Percentiles rank a stretch among this genome's conserved stretches.
phyloP scores from a whole-genome alignment of 1,140 invertebrate species.

The Drosophila subpulchrella region DNA sequence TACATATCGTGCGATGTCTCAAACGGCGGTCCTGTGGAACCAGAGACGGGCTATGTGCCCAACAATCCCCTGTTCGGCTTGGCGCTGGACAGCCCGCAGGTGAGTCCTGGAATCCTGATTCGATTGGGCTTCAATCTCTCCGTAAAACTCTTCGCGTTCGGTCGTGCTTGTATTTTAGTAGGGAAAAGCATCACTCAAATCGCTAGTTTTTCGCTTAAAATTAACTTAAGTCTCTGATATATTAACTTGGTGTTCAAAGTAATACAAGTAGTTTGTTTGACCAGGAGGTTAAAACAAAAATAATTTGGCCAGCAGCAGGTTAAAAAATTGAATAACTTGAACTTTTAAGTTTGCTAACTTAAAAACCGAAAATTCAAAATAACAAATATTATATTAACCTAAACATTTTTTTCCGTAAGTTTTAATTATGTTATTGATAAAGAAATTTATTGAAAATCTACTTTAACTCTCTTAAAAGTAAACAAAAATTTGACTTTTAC shows the following conservation, averaged over 20 bases:
- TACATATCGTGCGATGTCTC: conserved; percentile 85
- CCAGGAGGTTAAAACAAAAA: too few species aligned
- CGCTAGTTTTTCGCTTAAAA: neutral
- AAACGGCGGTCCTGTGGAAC: conserved; percentile 84
- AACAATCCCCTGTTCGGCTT: conserved; percentile 84
- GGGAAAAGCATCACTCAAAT: neutral
- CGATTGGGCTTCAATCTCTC: conserved; percentile 26
- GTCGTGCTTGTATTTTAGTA: neutral
- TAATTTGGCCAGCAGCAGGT: too few species aligned
- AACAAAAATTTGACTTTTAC: too few species aligned
- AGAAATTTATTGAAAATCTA: too few species aligned
- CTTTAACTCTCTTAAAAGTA: too few species aligned
- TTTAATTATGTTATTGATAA: too few species aligned
- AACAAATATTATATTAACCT: too few species aligned
- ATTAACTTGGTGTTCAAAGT: neutral
- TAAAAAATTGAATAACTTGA: too few species aligned
- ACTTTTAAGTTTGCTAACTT: too few species aligned
- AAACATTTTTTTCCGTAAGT: too few species aligned
- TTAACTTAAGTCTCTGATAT: neutral
- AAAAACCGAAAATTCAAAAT: too few species aligned
- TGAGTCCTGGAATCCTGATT: conserved; percentile 35
- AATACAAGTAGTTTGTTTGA: too few species aligned
- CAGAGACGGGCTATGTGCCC: conserved; percentile 84
- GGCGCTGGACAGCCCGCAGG: conserved; percentile 84
- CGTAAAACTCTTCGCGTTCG: conserved; percentile 16